phyloP scores from a whole-genome alignment of 1,140 invertebrate genomes.

The Conus ventricosus region DNA sequence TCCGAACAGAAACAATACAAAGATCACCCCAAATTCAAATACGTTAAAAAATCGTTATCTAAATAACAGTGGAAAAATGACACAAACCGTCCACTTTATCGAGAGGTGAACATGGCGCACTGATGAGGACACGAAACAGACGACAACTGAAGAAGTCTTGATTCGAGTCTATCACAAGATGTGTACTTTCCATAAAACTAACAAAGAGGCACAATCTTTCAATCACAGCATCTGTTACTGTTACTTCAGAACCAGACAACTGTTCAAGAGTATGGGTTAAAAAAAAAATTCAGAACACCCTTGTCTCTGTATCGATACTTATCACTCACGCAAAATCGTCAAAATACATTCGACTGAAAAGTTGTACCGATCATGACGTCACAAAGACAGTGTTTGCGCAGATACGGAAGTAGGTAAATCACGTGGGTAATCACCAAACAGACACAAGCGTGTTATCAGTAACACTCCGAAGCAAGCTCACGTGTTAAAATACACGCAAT shows the following conservation, averaged over 20 bases:
- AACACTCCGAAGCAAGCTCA: neutral
- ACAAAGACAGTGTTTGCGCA: constrained; percentile 48
- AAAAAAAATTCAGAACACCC: too few species aligned
- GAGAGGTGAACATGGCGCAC: neutral
- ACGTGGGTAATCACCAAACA: constrained; percentile 1
- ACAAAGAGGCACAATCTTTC: too few species aligned
- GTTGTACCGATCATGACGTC: constrained; percentile 51
- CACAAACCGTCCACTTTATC: neutral
- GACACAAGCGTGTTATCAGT: neutral
- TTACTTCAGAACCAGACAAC: too few species aligned
- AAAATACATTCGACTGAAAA: constrained; percentile 11
- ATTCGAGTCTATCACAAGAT: neutral
- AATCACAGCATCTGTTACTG: too few species aligned
- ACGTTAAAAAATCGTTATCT: too few species aligned
- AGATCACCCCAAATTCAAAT: too few species aligned
- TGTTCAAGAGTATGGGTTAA: too few species aligned
- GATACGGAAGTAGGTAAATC: constrained; percentile 52
- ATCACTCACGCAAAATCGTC: neutral
- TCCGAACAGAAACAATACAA: too few species aligned
- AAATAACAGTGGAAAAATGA: too few species aligned
- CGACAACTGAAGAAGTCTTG: neutral
- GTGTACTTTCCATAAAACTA: too few species aligned
- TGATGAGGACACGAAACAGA: neutral
- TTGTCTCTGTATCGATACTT: too few species aligned
- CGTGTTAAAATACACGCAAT: neutral